Evolutionary conservation across 2,797 vertebrate species (phyloP), one percentile per base, ranked within the genome.

Genomic region (Triplophysa yarkandensis): DNA sequence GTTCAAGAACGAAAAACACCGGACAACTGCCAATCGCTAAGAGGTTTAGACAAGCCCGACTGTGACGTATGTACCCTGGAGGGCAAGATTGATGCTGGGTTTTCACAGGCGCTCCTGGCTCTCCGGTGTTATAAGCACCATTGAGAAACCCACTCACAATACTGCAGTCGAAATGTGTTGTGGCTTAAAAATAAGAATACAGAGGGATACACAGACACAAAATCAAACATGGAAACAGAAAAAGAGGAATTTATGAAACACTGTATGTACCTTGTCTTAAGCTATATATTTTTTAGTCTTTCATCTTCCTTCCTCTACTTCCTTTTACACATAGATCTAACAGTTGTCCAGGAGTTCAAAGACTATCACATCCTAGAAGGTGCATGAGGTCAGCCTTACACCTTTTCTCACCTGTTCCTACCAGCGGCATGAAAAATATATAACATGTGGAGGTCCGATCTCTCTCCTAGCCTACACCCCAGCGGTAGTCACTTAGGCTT

Each of bases 401-500:
- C 43, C 43, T 67, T 25, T 75, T 68, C 17, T 34, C 61, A 64
- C 25, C 34, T 73, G 48, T 30, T 73, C 27, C 36, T 43, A 32
- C 46, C 28, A 55, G 46, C 4, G 2, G 61, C 6, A 61, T 44
- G 52, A 61, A 67, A 21, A 28, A 75, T 27, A 60, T 68, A 4
- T 68, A 27, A 17, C 55, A 68, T 55, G 41, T 4, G 11, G 30
- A 68, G 72, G 54, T 75, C 44, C n/a, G 2, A 28, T 50, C 64
- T 66, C 39, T 68, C 60, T 43, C 6, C 44, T 69, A 27, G 28
- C 64, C 54, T 68, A 61, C 63, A 68, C 73, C 55, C n/a, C 64
- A 60, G 64, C 61, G 44, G 55, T 55, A 60, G 32, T 14, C 32
- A 52, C 55, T 61, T 75, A 50, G 3, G 23, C 32, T 30, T 60